These are phyloP conservation scores for Himalopsyche phryganea DNA, from an alignment of 1,140 invertebrate species.

Conservation along the genomic window DNA sequence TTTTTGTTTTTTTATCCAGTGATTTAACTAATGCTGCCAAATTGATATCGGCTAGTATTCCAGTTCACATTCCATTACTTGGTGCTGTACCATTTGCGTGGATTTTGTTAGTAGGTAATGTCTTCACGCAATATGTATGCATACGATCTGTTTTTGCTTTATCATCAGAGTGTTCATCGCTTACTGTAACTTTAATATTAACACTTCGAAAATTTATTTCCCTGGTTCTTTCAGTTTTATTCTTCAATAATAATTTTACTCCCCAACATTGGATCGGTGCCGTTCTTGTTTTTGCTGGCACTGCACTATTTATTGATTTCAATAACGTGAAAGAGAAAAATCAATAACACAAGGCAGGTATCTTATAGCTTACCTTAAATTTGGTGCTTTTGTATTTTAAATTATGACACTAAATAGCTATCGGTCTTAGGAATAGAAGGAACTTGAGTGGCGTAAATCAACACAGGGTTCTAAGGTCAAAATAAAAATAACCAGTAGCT, in stretches of 20 bases:
- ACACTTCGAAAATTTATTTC: constrained; percentile 31
- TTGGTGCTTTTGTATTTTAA: too few species aligned
- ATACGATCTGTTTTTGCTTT: constrained; percentile 27
- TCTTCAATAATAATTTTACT: constrained; percentile 29
- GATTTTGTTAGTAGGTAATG: constrained; percentile 22
- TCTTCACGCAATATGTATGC: constrained; percentile 29
- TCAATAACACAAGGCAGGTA: too few species aligned
- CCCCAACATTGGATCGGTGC: constrained; percentile 24
- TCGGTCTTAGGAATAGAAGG: too few species aligned
- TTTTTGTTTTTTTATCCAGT: constrained; percentile 25
- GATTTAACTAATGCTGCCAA: constrained; percentile 19
- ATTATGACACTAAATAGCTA: too few species aligned
- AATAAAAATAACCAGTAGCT: too few species aligned
- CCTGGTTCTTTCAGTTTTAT: constrained; percentile 26
- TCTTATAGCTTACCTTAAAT: too few species aligned
- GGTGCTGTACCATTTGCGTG: constrained; percentile 18
- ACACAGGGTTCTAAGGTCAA: too few species aligned
- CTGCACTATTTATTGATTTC: constrained; percentile 22
- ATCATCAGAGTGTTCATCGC: constrained; percentile 26
- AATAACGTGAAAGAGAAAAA: constrained; percentile 4
- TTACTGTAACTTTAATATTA: constrained; percentile 28
- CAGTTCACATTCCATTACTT: constrained; percentile 9
- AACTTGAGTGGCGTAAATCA: too few species aligned
- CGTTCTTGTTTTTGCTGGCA: constrained; percentile 27
- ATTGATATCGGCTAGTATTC: constrained; percentile 5